Evolutionary conservation across 2,797 vertebrate species (phyloP).

Genomic region (Carapus acus): DNA sequence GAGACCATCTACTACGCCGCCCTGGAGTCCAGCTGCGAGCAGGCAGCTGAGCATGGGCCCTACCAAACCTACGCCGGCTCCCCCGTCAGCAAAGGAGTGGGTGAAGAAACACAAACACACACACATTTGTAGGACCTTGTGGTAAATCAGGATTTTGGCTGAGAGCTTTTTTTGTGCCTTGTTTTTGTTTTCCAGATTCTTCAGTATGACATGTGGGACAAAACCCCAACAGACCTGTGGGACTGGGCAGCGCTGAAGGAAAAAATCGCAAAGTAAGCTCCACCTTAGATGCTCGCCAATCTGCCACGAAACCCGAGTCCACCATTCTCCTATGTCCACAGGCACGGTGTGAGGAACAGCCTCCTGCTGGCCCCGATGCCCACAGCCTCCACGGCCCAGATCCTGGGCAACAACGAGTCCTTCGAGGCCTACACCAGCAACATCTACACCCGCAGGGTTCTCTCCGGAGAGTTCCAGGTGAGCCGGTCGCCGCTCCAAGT

Average conservation of each 20-base stretch:
- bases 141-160: conserved; percentile 2
- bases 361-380: conserved; percentile 94
- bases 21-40: conserved; percentile 89
- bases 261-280: conserved; percentile 79
- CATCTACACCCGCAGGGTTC: conserved; percentile 93
- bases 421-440: conserved; percentile 97
- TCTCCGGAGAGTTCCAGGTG: conserved; percentile 94
- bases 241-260: conserved; percentile 87
- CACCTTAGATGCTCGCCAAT: not conserved
- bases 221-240: conserved; percentile 84
- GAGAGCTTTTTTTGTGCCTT: no score
- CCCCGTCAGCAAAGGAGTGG: conserved; percentile 87
- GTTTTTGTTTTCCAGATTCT: conserved; percentile 70
- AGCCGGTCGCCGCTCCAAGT: not conserved
- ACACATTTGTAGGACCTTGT: not conserved
- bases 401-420: conserved; percentile 95
- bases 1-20: conserved; percentile 94
- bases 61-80: conserved; percentile 86
- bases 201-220: conserved; percentile 94
- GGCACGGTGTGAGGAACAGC: conserved; percentile 90
- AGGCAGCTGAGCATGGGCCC: conserved; percentile 78
- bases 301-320: not conserved
- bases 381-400: conserved; percentile 96
- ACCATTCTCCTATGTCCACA: conserved; percentile 23
- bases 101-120: conserved; percentile 25